Conservation (phyloP, 2,888 invertebrate genomes). For the Magallana nippona region DNA sequence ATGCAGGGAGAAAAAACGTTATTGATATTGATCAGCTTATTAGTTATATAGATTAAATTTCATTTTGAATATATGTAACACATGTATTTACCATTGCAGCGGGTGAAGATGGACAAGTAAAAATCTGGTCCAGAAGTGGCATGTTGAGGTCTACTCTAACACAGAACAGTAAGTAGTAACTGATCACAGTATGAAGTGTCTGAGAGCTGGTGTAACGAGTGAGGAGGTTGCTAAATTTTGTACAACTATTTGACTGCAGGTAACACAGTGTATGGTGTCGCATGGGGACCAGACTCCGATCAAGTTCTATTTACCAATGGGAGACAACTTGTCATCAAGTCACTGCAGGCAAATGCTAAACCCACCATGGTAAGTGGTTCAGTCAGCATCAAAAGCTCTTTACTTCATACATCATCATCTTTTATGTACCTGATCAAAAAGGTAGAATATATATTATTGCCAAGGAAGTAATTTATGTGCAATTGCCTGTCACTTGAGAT, state of each 20-base stretch:
- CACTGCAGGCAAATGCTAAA: conserved; percentile 82
- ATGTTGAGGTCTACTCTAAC: conserved; percentile 92
- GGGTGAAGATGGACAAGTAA: conserved; percentile 97
- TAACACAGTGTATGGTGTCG: conserved; percentile 87
- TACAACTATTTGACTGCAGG: conserved; percentile 65
- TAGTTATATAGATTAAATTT: too few species aligned
- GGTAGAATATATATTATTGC: too few species aligned
- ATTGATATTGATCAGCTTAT: too few species aligned
- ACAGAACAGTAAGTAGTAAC: conserved; percentile 84
- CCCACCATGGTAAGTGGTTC: conserved; percentile 80
- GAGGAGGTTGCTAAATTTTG: neutral
- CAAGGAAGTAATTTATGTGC: neutral
- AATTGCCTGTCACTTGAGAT: neutral
- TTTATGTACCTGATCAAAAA: too few species aligned
- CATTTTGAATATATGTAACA: too few species aligned
- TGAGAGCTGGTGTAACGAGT: neutral
- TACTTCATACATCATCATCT: too few species aligned
- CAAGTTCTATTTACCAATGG: conserved; percentile 83
- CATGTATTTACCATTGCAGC: conserved; percentile 82
- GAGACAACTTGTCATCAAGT: conserved; percentile 83
- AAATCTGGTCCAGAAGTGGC: conserved; percentile 98
- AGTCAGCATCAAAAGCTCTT: too few species aligned
- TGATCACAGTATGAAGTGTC: neutral
- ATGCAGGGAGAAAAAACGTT: too few species aligned
- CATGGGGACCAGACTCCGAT: conserved; percentile 86